Percentiles rank a stretch among this genome's conserved stretches.
Conservation (phyloP, 2,113 vertebrate genomes). For the Gopherus flavomarginatus region DNA sequence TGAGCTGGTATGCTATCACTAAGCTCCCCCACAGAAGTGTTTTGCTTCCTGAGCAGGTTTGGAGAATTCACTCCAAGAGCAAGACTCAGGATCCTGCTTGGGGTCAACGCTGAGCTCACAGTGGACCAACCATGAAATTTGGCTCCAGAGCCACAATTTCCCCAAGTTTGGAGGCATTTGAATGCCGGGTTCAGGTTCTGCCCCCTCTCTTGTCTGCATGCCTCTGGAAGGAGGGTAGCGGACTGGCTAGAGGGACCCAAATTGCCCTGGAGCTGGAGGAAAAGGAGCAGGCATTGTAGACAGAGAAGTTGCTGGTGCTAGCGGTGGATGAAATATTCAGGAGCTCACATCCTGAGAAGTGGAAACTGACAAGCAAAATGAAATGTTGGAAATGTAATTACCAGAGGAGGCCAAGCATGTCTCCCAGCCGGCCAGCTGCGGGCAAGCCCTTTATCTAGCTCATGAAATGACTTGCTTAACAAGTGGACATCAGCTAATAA, state of each 20-base stretch:
- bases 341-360: slow-evolving; percentile 22
- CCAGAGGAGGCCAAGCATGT: slow-evolving; percentile 16
- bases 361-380: slow-evolving; percentile 20
- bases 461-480: neutral
- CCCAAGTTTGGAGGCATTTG: neutral
- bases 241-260: neutral
- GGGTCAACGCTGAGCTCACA: neutral
- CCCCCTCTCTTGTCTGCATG: neutral
- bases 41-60: neutral
- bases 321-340: slow-evolving; percentile 54
- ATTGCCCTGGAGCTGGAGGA: rapidly evolving
- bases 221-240: rapidly evolving
- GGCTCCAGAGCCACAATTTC: neutral
- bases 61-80: neutral
- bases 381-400: slow-evolving; percentile 35
- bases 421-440: neutral
- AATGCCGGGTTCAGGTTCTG: neutral
- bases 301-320: neutral
- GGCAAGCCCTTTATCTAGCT: neutral
- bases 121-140: neutral
- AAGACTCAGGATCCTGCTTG: neutral
- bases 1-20: neutral
- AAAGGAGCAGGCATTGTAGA: neutral
- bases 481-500: neutral
- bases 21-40: neutral